Conservation (phyloP, 37 sponge, comb jelly and placozoan species). For the Ephydatia muelleri region DNA sequence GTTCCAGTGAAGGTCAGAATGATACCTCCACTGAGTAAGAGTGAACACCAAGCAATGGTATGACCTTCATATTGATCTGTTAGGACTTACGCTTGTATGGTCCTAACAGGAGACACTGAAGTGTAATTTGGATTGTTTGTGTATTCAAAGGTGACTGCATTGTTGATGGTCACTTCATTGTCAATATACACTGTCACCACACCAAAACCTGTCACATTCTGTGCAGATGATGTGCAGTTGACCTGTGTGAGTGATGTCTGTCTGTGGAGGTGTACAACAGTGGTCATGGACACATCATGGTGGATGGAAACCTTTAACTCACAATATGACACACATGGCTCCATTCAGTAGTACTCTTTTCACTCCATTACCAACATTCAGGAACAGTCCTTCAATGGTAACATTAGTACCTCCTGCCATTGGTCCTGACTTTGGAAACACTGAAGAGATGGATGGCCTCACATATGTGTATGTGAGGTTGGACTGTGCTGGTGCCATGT, state of each 20-base stretch:
- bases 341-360: constrained; percentile 29
- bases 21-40: too few relatives aligned
- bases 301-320: constrained; percentile 3
- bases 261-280: background rate
- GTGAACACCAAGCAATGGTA: too few relatives aligned
- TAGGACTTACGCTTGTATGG: constrained; percentile 51
- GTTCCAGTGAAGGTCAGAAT: too few relatives aligned
- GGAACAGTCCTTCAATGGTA: constrained; percentile 51
- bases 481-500: background rate
- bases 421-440: constrained; percentile 75
- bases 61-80: background rate
- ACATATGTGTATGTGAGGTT: constrained; percentile 12
- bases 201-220: background rate
- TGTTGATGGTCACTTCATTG: background rate
- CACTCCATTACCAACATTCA: constrained; percentile 63
- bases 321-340: constrained; percentile 5
- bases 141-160: constrained; percentile 31
- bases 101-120: constrained; percentile 12
- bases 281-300: background rate
- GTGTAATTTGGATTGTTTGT: constrained; percentile 42
- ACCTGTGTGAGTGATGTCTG: constrained; percentile 6
- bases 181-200: constrained; percentile 26
- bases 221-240: constrained; percentile 15
- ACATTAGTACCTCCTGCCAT: constrained; percentile 69
- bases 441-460: constrained; percentile 20